phyloP scores from a whole-genome alignment of 2,888 invertebrate genomes.

The Cephus spinipes region DNA sequence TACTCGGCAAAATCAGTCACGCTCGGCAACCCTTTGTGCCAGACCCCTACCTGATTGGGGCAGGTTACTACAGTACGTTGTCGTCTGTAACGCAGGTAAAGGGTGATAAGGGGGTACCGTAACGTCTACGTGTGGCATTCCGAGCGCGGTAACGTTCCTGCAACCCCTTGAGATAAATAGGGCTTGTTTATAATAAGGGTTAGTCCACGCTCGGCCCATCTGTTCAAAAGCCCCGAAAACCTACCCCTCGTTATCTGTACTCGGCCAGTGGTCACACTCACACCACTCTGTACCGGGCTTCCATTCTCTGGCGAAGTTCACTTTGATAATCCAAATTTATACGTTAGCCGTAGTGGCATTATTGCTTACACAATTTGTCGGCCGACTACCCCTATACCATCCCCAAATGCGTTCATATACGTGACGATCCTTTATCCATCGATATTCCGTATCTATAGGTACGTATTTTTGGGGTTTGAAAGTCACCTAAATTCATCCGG shows the following conservation, averaged over 20 bases:
- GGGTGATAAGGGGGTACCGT: neutral
- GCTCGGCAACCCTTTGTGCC: slow-evolving; percentile 9
- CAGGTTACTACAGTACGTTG: neutral
- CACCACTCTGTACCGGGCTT: neutral
- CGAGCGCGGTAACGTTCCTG: neutral
- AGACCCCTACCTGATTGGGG: neutral
- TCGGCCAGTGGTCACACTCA: slow-evolving; percentile 21
- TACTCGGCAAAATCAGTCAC: slow-evolving; percentile 34
- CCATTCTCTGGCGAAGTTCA: slow-evolving; percentile 22
- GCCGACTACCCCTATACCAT: neutral
- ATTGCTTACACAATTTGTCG: slow-evolving; percentile 5
- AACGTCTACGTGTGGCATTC: neutral
- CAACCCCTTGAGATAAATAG: slow-evolving; percentile 18
- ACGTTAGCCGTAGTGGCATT: neutral
- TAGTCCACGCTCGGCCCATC: slow-evolving; percentile 24
- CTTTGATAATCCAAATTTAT: slow-evolving; percentile 24
- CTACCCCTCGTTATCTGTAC: slow-evolving; percentile 35
- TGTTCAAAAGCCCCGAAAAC: slow-evolving; percentile 32
- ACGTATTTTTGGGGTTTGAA: neutral
- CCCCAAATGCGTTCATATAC: neutral
- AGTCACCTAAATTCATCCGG: neutral
- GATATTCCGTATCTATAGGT: neutral
- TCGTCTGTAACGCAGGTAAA: neutral
- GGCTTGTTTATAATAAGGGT: slow-evolving; percentile 30
- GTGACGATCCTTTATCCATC: neutral